These are phyloP conservation scores for Drosophila rubida DNA, from an alignment of 2,888 invertebrate species.

Conservation along the genomic window DNA sequence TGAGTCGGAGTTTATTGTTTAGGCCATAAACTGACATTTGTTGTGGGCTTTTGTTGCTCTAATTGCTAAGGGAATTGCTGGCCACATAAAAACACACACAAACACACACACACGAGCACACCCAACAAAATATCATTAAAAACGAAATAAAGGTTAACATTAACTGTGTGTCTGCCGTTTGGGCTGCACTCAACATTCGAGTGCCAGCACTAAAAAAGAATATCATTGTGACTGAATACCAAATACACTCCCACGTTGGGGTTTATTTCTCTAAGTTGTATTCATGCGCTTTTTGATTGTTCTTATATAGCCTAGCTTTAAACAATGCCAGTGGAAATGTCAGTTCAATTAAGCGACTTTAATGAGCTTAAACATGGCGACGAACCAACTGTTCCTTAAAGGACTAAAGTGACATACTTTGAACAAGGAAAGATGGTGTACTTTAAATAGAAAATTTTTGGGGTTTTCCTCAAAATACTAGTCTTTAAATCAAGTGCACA, in stretches of 20 bases:
- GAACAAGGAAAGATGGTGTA: too few species aligned
- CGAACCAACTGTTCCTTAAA: too few species aligned
- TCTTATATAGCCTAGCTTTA: neutral
- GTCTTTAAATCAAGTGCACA: too few species aligned
- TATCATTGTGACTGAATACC: constrained; percentile 1
- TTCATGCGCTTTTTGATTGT: neutral
- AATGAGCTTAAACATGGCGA: neutral
- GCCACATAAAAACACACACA: constrained; percentile 10
- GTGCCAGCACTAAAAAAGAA: neutral
- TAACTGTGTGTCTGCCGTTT: constrained; percentile 8
- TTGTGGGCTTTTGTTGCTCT: constrained; percentile 25
- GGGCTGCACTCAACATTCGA: neutral
- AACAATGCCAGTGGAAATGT: neutral
- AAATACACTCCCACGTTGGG: neutral
- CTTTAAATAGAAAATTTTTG: too few species aligned
- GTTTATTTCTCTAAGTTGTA: neutral
- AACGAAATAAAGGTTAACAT: constrained; percentile 29
- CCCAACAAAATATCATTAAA: constrained; percentile 38
- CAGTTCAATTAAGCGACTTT: neutral
- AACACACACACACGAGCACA: neutral
- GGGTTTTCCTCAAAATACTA: too few species aligned
- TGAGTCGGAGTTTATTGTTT: constrained; percentile 43
- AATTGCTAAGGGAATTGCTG: constrained; percentile 50
- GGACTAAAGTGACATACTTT: too few species aligned
- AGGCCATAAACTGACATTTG: constrained; percentile 50